Base-by-base conservation (phyloP, 1,140 invertebrate species). In the Aphis craccivora region DNA sequence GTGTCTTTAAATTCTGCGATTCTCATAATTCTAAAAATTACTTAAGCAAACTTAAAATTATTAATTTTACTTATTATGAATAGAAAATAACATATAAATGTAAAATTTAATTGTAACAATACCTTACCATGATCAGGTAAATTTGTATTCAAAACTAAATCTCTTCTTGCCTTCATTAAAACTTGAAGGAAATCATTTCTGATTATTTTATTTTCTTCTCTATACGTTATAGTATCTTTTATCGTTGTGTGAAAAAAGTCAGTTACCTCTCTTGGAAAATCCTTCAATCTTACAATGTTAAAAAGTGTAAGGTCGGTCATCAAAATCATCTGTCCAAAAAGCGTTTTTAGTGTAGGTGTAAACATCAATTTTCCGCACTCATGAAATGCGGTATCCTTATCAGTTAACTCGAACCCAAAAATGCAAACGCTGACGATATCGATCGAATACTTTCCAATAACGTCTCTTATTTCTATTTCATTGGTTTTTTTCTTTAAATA, bases 381-480 rank as follows among this genome's bases (percentile, higher is more conserved):
- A 2, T 45, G 37, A 91, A 55, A n/a, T 86, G 40, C 20, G 81
- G 93, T 22, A 55, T 94, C 53, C 53, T 22, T 55, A 55, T 55
- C 22, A 37, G 37, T 37, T 37, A 37, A 37, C 37, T 37, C 37
- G 37, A 37, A 37, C 37, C 37, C 37, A 37, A 37, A 37, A 37
- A 37, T 37, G 2, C 37, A 37, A 37, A 2, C 2, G 37, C 37
- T 37, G 37, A 37, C 37, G 37, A 37, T 37, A 37, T 37, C 37
- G 37, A 37, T 37, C 37, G 37, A 37, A 37, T 37, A 37, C 37
- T 37, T 37, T 37, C 37, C 37, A 37, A 37, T 37, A 37, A 37
- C 37, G 37, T 37, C 37, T 37, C 37, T 37, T 37, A 37, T 37
- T 37, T 37, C 37, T 37, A 37, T 37, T 37, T 37, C 37, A 37